Evolutionary conservation across 2,113 vertebrate genomes (phyloP), one percentile per base, ranked within the genome.

Genomic region (Pelmatolapia mariae): DNA sequence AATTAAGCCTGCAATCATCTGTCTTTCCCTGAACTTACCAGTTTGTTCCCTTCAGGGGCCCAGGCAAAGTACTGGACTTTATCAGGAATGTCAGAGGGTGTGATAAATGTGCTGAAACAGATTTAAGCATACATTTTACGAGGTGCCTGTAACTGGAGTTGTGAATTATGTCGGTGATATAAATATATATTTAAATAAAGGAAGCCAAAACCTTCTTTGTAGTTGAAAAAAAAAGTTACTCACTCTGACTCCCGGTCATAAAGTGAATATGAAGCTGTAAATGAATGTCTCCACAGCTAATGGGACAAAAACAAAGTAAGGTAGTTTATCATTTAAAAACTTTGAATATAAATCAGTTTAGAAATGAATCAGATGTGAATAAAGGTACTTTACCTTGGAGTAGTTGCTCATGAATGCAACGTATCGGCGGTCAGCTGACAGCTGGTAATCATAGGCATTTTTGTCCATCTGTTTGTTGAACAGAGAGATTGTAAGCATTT

Each of bases 261-360:
- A 89, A 99, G 96, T 63, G 96, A 95, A 80, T 98, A 99, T 1
- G 97, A 97, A 15, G 98, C 98, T 4, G 96, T 97, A 68, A 97
- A 99, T 13, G 98, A 99, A 90, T 98, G 97, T 89, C 98, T 97
- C 98, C 98, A 99, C 81, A 97, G 79, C 98, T 99, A 93, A 91
- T 80, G 86, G 92, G 88, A 91, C 52, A 84, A 63, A 86, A 59
- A 79, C 6, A 84, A 53, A 57, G 29, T 8, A 29, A 57, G 10
- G 4, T 7, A 31, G 11, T 24, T 33, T 29, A 84, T 26, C 19
- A 36, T 31, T 78, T 10, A 22, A 16, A 22, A 54, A 18, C 8
- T 31, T 31, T 13, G 19, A 73, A 31, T 6, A 24, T 10, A 15
- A 2, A 15, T 15, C n/a, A 47, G 5, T 57, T 52, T 11, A 1